phyloP scores from a whole-genome alignment of 2,888 invertebrate species.

The Rotaria magnacalcarata region DNA sequence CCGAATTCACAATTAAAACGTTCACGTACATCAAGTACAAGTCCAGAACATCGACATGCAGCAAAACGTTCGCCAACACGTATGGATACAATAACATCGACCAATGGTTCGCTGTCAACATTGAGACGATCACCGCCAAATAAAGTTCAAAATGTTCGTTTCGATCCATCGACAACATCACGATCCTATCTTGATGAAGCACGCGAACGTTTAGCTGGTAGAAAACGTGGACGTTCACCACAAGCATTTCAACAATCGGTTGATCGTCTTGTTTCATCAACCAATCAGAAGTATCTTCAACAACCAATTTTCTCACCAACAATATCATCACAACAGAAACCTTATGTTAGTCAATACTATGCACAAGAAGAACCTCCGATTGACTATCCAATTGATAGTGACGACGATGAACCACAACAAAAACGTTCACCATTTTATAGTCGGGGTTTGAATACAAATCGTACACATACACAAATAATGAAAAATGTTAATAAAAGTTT shows the following conservation, averaged over 20 bases:
- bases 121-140: background rate
- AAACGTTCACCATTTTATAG: background rate
- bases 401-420: background rate
- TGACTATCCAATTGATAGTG: constrained; percentile 24
- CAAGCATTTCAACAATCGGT: constrained; percentile 24
- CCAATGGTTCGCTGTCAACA: background rate
- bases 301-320: background rate
- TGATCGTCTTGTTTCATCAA: constrained; percentile 28
- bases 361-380: constrained; percentile 19
- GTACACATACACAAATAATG: background rate
- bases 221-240: constrained; percentile 23
- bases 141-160: constrained; percentile 2
- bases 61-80: background rate
- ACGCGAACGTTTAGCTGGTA: constrained; percentile 1
- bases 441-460: background rate
- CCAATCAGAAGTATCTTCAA: constrained; percentile 27
- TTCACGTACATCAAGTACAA: background rate
- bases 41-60: background rate
- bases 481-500: constrained; percentile 13
- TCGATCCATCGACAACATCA: constrained; percentile 7
- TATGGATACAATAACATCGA: background rate
- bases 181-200: constrained; percentile 8
- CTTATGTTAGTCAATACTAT: constrained; percentile 32
- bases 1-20: background rate
- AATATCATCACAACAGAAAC: background rate